These are phyloP conservation scores for Anoura caudifer DNA, from an alignment of 2,113 vertebrate genomes.

Conservation along the genomic window DNA sequence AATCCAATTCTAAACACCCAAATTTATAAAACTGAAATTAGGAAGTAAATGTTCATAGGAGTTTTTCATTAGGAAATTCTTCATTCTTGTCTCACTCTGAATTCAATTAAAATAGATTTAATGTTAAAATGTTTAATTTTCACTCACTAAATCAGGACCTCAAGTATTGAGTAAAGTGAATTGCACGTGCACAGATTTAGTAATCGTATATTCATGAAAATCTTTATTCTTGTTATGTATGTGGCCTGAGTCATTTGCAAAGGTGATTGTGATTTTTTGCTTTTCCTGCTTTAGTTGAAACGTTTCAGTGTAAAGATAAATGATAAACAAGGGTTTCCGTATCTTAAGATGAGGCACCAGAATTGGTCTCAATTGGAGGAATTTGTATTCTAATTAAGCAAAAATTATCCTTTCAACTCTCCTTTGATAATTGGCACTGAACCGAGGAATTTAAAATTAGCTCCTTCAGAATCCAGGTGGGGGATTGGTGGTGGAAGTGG, in stretches of 20 bases:
- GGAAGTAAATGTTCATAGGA: slow-evolving; percentile 22
- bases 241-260: slow-evolving; percentile 32
- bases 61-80: slow-evolving; percentile 18
- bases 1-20: neutral
- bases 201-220: neutral
- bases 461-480: slow-evolving; percentile 50
- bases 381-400: slow-evolving; percentile 44
- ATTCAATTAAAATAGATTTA: slow-evolving; percentile 1
- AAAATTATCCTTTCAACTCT: slow-evolving; percentile 53
- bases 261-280: neutral
- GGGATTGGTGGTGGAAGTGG: slow-evolving; percentile 11
- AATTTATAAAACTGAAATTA: slow-evolving; percentile 30
- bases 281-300: slow-evolving; percentile 29
- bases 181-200: neutral
- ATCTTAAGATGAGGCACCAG: slow-evolving; percentile 32
- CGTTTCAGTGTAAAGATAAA: slow-evolving; percentile 13
- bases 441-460: slow-evolving; percentile 53
- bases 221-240: neutral
- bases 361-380: slow-evolving; percentile 36
- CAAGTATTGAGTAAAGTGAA: neutral
- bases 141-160: neutral
- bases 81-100: neutral
- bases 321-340: slow-evolving; percentile 38
- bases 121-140: slow-evolving; percentile 7
- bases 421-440: slow-evolving; percentile 54